Percentiles rank a stretch among this genome's conserved stretches.
phyloP scores from a whole-genome alignment of 2,888 invertebrate genomes.

The Toxonevra muliebris region DNA sequence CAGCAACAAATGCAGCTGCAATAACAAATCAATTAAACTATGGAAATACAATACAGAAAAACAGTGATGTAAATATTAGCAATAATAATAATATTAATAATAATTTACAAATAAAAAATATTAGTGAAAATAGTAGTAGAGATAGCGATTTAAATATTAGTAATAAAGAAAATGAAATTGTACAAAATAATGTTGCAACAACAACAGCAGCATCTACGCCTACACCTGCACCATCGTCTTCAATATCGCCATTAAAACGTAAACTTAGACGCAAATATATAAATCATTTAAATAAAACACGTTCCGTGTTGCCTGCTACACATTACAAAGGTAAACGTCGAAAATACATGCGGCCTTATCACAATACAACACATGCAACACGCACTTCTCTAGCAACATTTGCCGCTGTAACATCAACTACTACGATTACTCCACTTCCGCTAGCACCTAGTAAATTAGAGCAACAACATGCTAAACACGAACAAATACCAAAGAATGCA shows the following conservation, averaged over 20 bases:
- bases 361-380: conserved; percentile 52
- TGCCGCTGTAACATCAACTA: conserved; percentile 32
- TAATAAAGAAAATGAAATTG: conserved; percentile 48
- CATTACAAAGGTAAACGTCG: conserved; percentile 48
- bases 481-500: conserved; percentile 26
- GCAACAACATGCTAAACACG: conserved; percentile 4
- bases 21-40: conserved; percentile 13
- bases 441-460: background rate
- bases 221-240: conserved; percentile 38
- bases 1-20: conserved; percentile 26
- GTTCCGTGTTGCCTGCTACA: conserved; percentile 18
- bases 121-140: conserved; percentile 42
- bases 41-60: conserved; percentile 9
- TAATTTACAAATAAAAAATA: conserved; percentile 29
- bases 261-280: conserved; percentile 53
- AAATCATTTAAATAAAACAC: conserved; percentile 22
- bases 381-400: conserved; percentile 45
- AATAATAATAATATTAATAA: conserved; percentile 16
- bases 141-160: conserved; percentile 20
- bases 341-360: conserved; percentile 46
- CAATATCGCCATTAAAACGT: conserved; percentile 44
- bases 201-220: conserved; percentile 39
- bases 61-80: conserved; percentile 39
- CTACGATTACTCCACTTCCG: conserved; percentile 6
- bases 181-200: conserved; percentile 43